Base-by-base conservation (phyloP, 1,140 invertebrate genomes). In the Cydia amplana region DNA sequence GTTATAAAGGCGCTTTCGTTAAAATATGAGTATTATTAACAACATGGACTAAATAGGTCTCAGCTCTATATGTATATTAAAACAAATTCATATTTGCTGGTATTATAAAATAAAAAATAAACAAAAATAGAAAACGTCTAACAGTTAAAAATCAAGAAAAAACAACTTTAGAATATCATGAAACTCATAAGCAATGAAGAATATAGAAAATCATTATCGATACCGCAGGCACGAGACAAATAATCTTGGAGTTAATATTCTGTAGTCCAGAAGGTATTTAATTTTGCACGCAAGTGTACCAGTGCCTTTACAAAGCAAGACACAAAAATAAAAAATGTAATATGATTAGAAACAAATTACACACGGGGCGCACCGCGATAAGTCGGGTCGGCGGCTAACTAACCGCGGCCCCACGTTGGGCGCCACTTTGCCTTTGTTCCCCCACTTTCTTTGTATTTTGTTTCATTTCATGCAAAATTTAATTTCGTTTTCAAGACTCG, bases 391-490 rank as follows among this genome's bases (percentile, higher is more conserved):
- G 79, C 77, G 79, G 79, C 85, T 88, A 89, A 89, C 87, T 87
- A 87, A 88, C 87, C 88, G 83, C 82, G 77, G 82, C 82, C 84
- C 81, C 87, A 81, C 87, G 84, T 82, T 81, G 81, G 81, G 76
- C 83, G 83, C 84, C 85, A 86, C 82, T 87, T 75, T 75, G 84
- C 88, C 89, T 92, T 91, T 92, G 90, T 90, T 80, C 83, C 78
- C 75, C 87, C 87, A 88, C 86, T 91, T 92, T 92, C 91, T 92
- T 92, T 92, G 88, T 92, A 90, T 91, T 87, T 91, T 88, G 89
- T 92, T 90, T 88, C 87, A 91, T 91, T 92, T 91, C 91, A 92
- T 92, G 91, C 89, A 90, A 91, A 91, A 92, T 92, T 92, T 91
- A 92, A 92, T 92, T 92, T 91, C 89, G 90, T 88, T 92, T 92